Evolutionary conservation across 2,888 invertebrate species (phyloP).

Genomic region (Hybos culiciformis): DNA sequence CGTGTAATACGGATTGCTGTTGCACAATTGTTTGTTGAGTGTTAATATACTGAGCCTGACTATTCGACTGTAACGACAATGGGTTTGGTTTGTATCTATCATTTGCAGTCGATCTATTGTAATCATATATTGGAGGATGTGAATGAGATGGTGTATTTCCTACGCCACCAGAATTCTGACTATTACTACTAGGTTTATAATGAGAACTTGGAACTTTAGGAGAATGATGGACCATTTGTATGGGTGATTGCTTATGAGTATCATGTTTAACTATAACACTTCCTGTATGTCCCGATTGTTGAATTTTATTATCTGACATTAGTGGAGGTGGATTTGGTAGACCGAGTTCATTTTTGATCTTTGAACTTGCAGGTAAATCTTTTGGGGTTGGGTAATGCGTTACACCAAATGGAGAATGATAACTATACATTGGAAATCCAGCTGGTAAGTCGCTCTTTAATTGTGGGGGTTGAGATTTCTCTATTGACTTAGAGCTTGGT

Average conservation of each 20-base stretch:
- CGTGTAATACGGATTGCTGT: conserved; percentile 22
- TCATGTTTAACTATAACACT: conserved; percentile 62
- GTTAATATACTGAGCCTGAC: conserved; percentile 12
- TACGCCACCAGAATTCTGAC: conserved; percentile 16
- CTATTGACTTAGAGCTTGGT: conserved; percentile 8
- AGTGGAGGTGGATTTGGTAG: conserved; percentile 53
- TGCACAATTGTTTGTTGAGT: conserved; percentile 19
- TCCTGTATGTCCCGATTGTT: conserved; percentile 34
- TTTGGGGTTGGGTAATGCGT: conserved; percentile 8
- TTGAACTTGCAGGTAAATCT: conserved; percentile 10
- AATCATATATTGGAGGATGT: conserved; percentile 29
- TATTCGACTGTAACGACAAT: conserved; percentile 23
- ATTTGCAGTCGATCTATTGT: conserved; percentile 27
- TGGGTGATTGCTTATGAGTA: conserved; percentile 19
- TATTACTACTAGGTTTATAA: not conserved
- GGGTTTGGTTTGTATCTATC: conserved; percentile 32
- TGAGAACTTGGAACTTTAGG: conserved; percentile 10
- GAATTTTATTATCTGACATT: conserved; percentile 50
- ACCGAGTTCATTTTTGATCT: conserved; percentile 11
- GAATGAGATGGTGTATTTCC: conserved; percentile 29
- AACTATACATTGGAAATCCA: conserved; percentile 52
- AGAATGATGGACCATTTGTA: conserved; percentile 11
- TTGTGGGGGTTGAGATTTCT: conserved; percentile 22
- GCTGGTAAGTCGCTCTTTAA: conserved; percentile 45
- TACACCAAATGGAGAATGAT: conserved; percentile 22